Evolutionary conservation across 2,797 vertebrate species (phyloP).

Genomic region (Clarias fuscus): DNA sequence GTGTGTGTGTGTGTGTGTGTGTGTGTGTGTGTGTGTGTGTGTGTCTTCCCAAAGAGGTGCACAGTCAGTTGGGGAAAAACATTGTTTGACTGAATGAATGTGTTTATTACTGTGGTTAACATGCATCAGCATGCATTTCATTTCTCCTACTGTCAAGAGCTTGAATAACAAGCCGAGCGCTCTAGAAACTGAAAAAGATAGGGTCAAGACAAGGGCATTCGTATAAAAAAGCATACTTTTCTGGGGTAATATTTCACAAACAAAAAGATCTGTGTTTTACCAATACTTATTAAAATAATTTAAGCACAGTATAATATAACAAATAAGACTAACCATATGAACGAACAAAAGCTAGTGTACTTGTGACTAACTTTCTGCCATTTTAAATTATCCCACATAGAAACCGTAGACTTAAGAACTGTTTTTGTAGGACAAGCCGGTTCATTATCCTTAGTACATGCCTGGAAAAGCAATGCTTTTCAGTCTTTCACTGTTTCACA

Average conservation of each 20-base stretch:
- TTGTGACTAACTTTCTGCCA: not conserved
- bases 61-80: slow-evolving; percentile 31
- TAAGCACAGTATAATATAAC: not conserved
- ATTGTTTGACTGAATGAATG: slow-evolving; percentile 6
- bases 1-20: slow-evolving; percentile 29
- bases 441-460: not conserved
- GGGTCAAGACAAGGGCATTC: not conserved
- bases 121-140: slow-evolving; percentile 18
- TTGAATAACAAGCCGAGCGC: slow-evolving; percentile 5
- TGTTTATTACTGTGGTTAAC: slow-evolving; percentile 20
- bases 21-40: slow-evolving; percentile 30
- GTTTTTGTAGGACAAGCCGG: not conserved
- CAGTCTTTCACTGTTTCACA: not conserved
- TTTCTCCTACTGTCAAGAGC: not conserved
- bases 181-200: not conserved
- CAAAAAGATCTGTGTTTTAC: not conserved
- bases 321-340: not conserved
- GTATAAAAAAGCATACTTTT: not conserved
- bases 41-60: slow-evolving; percentile 18
- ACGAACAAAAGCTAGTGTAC: not conserved
- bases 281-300: not conserved
- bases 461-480: not conserved
- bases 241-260: slow-evolving; percentile 7
- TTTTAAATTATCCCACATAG: not conserved
- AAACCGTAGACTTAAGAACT: not conserved